Conservation (phyloP, 2,113 vertebrate genomes). For the Geococcyx californianus region DNA sequence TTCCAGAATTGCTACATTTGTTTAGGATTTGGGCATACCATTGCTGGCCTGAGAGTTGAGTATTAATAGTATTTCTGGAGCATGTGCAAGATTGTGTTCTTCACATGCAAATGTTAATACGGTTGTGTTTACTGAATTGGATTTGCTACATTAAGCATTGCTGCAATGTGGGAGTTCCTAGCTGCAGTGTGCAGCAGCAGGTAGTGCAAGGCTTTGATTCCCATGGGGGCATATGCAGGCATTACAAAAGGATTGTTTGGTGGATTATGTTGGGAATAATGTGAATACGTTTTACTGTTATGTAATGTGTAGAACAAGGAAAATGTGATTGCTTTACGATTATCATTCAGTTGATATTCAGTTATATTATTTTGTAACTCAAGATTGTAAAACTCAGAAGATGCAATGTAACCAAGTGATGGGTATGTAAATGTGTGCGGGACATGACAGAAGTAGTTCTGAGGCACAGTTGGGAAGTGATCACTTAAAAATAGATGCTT, state of each 20-base stretch:
- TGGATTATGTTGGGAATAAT: background rate
- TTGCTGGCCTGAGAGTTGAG: background rate
- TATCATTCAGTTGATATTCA: background rate
- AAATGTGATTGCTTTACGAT: background rate
- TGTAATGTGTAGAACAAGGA: background rate
- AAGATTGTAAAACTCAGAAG: background rate
- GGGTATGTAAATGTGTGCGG: background rate
- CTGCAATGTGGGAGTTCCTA: background rate
- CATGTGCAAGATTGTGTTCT: background rate
- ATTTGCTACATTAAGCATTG: background rate
- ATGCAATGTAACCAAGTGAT: background rate
- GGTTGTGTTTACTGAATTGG: background rate
- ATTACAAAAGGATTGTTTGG: background rate
- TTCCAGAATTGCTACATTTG: background rate
- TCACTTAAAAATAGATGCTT: background rate
- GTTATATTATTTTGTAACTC: background rate
- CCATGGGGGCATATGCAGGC: background rate
- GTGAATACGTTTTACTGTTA: background rate
- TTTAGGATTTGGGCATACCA: background rate
- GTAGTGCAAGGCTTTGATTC: background rate
- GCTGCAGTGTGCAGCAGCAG: background rate
- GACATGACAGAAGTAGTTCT: background rate
- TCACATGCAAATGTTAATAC: background rate
- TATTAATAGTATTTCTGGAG: rapidly evolving
- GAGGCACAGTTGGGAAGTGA: background rate